Base-by-base conservation (phyloP, 1,140 invertebrate species). In the Trichonephila clavipes region DNA sequence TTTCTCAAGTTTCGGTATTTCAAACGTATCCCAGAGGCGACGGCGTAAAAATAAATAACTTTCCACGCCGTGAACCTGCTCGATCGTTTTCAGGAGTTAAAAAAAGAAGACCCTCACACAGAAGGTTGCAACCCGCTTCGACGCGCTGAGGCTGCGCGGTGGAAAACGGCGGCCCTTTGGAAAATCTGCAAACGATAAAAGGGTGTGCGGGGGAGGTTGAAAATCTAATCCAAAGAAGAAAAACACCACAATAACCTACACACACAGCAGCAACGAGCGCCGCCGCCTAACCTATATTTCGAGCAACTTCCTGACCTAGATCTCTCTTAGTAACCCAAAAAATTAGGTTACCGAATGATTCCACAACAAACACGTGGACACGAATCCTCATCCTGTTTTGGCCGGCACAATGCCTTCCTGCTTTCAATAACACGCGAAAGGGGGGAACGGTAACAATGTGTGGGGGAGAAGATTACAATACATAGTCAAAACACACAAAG, bases 361-460 rank as follows among this genome's bases (percentile, higher is more conserved):
- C 69, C 85, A 93, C 91, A 92, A 92, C 90, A 93, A 92, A 93
- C 92, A 93, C 64, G 85, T 88, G 86, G 86, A 88, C 62, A 34
- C 19, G 59, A 28, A 88, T 28, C 72, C 34, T 77, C 72, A 77
- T 77, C 72, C 72, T 77, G 72, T 34, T 77, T 77, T 34, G 72
- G 28, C 72, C 72, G 72, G 72, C 72, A 77, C 28, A 77, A 77
- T 77, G 72, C 34, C 72, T 77, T 77, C 72, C 72, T 77, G 28
- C 72, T 77, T 77, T 77, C 72, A 77, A 77, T 77, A 77, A 77
- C 72, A 77, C 72, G 18, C 10, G 72, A 18, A 28, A 34, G 72
- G 28, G 69, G 72, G 72, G 34, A 24, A 34, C 16, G 8, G 28
- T 28, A 77, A 4, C 24, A 12, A 69, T 14, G n/a, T 69, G 66